These are phyloP conservation scores for Unio pictorum DNA, from an alignment of 2,888 invertebrate species.

Conservation along the genomic window DNA sequence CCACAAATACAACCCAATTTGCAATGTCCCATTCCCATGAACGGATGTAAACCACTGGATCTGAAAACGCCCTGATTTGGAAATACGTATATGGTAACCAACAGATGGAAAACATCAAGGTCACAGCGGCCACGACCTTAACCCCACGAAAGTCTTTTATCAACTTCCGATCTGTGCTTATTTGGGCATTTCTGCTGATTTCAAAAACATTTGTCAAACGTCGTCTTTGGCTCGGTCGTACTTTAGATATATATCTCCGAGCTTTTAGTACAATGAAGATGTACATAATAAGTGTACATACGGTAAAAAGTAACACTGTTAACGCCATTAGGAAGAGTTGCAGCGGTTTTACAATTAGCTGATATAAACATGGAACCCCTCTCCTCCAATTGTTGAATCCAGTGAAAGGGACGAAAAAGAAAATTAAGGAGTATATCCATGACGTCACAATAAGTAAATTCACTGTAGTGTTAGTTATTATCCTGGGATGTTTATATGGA, in stretches of 20 bases:
- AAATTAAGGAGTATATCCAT: constrained; percentile 23
- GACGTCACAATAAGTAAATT: constrained; percentile 13
- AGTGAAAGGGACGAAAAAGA: constrained; percentile 17
- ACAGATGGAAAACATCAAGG: constrained; percentile 26
- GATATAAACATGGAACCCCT: constrained; percentile 16
- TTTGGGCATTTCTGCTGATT: background rate
- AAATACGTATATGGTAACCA: constrained; percentile 37
- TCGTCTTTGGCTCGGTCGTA: constrained; percentile 7
- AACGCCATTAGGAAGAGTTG: constrained; percentile 18
- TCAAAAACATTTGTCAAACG: background rate
- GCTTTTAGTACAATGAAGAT: constrained; percentile 25
- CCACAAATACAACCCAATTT: constrained; percentile 37
- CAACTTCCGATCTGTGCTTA: background rate
- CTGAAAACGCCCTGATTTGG: constrained; percentile 23
- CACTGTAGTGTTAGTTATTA: constrained; percentile 19
- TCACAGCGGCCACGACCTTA: constrained; percentile 26
- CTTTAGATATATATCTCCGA: constrained; percentile 16
- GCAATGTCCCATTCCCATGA: constrained; percentile 17
- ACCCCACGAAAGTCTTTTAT: constrained; percentile 21
- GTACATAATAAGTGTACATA: constrained; percentile 29
- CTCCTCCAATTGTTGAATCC: constrained; percentile 22
- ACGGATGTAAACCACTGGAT: constrained; percentile 6
- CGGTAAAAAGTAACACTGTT: constrained; percentile 21
- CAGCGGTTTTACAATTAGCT: constrained; percentile 13
- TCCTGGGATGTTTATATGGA: constrained; percentile 19